These are phyloP conservation scores for Chamaetylas fuelleborni DNA, from an alignment of 2,113 vertebrate genomes.

Conservation along the genomic window DNA sequence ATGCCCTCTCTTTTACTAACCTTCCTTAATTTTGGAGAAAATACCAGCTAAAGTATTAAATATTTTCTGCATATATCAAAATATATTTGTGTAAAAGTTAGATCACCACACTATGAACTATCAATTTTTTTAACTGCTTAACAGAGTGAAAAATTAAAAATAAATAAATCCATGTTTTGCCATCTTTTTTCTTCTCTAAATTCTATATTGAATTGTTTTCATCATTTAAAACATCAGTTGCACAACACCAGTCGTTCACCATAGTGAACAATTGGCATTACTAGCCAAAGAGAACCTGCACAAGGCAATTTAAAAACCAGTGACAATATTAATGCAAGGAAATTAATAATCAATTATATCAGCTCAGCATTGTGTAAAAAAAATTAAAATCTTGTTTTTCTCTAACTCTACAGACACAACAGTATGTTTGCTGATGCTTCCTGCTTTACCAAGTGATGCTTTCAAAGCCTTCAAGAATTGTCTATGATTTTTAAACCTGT, in stretches of 20 bases:
- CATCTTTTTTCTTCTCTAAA: not conserved
- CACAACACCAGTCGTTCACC: not conserved
- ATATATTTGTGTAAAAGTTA: not conserved
- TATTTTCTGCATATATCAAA: not conserved
- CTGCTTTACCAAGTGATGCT: not conserved
- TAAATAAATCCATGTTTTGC: conserved; percentile 15
- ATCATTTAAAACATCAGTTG: conserved; percentile 51
- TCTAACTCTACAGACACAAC: not conserved
- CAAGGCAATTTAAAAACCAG: conserved; percentile 15
- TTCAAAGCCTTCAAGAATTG: not conserved
- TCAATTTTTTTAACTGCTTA: not conserved
- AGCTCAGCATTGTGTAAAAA: not conserved
- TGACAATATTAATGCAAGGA: conserved; percentile 45
- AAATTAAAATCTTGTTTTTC: not conserved
- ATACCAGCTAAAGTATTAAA: not conserved
- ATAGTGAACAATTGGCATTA: conserved; percentile 60
- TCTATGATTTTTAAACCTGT: conserved; percentile 5
- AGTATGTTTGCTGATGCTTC: not conserved
- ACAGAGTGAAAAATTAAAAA: conserved; percentile 54
- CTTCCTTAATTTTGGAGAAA: not conserved
- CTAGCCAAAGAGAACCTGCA: conserved; percentile 41
- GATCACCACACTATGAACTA: not conserved
- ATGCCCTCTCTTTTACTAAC: not conserved
- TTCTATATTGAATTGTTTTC: conserved; percentile 38
- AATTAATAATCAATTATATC: conserved; percentile 48